phyloP scores from a whole-genome alignment of 2,113 vertebrate genomes.

The Chaetodon trifascialis region DNA sequence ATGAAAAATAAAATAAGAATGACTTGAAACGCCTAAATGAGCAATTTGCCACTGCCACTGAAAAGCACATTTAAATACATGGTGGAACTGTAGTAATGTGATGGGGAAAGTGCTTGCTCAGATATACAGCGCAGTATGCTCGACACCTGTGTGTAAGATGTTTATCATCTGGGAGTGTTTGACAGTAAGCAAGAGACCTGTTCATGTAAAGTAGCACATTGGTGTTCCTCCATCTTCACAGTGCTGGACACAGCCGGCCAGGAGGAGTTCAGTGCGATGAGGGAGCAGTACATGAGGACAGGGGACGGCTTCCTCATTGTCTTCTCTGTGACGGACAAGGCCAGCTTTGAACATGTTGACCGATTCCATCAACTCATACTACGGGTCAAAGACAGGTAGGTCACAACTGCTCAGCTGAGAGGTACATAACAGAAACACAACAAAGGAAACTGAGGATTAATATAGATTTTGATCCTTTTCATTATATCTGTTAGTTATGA shows the following conservation, averaged over 20 bases:
- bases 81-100: too few relatives aligned
- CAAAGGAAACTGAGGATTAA: background rate
- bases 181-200: background rate
- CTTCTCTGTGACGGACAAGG: slow-evolving; percentile 97
- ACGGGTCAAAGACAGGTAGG: slow-evolving; percentile 97
- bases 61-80: background rate
- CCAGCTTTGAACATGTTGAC: slow-evolving; percentile 98
- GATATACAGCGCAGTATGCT: background rate
- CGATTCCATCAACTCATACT: slow-evolving; percentile 98
- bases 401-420: background rate
- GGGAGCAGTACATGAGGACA: slow-evolving; percentile 99
- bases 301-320: slow-evolving; percentile 99
- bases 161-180: background rate
- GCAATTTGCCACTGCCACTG: background rate
- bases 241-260: slow-evolving; percentile 98
- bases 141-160: background rate
- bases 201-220: background rate
- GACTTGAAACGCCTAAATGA: background rate
- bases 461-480: too few relatives aligned
- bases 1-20: background rate
- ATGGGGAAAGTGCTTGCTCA: too few relatives aligned
- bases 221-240: slow-evolving; percentile 44
- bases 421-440: too few relatives aligned
- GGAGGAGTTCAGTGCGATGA: slow-evolving; percentile 99
- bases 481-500: too few relatives aligned